A percentile compares a stretch with the other conserved stretches of the same genome.
phyloP scores from a whole-genome alignment of 2,113 vertebrate species.

The Oryzias melastigma region DNA sequence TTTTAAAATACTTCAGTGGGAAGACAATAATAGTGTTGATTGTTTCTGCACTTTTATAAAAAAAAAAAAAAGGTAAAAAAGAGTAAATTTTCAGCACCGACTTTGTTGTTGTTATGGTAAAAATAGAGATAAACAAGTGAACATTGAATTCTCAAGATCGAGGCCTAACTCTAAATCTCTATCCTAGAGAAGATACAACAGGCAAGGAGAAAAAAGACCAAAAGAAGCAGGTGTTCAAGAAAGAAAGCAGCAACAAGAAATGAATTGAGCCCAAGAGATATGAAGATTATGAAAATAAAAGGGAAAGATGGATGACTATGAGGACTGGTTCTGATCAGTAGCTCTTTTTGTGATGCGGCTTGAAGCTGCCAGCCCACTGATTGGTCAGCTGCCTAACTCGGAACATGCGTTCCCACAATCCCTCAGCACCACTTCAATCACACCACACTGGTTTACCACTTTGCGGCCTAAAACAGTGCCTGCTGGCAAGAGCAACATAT shows the following conservation, averaged over 20 bases:
- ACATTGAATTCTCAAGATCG: too few relatives aligned
- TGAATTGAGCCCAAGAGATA: conserved; percentile 33
- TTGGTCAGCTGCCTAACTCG: conserved; percentile 76
- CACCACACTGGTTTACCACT: conserved; percentile 76
- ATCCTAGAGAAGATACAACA: neutral
- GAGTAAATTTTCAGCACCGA: too few relatives aligned
- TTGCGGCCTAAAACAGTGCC: conserved; percentile 69
- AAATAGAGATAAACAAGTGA: too few relatives aligned
- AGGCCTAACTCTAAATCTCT: neutral
- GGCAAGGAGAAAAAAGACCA: neutral
- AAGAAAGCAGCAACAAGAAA: conserved; percentile 16
- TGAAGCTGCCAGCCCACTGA: conserved; percentile 71
- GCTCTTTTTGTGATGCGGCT: conserved; percentile 76
- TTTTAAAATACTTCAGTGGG: too few relatives aligned
- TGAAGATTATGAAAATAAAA: conserved; percentile 44
- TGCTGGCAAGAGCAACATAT: conserved; percentile 79
- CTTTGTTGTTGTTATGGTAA: too few relatives aligned
- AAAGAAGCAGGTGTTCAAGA: conserved; percentile 6
- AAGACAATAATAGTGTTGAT: too few relatives aligned
- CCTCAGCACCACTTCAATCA: conserved; percentile 81
- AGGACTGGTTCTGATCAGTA: conserved; percentile 77
- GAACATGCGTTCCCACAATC: conserved; percentile 81
- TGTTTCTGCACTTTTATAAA: too few relatives aligned
- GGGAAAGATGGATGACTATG: conserved; percentile 53
- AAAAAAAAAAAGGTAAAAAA: too few relatives aligned